A percentile compares a stretch with the other conserved stretches of the same genome.
Evolutionary conservation across 2,888 invertebrate genomes (phyloP).

Genomic region (Drosophila mulleri): DNA sequence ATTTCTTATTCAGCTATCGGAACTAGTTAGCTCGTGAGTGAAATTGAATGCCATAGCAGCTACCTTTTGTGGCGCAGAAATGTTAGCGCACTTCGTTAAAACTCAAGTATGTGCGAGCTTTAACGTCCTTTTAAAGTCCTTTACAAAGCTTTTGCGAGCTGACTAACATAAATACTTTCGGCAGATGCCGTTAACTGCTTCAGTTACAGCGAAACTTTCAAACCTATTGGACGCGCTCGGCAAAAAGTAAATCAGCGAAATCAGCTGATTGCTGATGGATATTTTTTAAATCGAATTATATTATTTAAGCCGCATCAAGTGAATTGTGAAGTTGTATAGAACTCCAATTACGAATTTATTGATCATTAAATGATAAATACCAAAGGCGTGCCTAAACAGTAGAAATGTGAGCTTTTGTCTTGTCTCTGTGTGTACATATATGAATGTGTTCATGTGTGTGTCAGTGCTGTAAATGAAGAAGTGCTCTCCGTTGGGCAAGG

Average conservation of each 20-base stretch:
- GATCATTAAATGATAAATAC: constrained; percentile 45
- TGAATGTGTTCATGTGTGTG: constrained; percentile 21
- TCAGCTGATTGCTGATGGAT: constrained; percentile 36
- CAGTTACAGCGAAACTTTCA: constrained; percentile 73
- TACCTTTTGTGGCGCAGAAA: constrained; percentile 1
- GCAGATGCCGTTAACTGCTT: constrained; percentile 54
- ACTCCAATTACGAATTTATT: constrained; percentile 32
- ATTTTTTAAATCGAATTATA: constrained; percentile 65
- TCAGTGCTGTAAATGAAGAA: constrained; percentile 48
- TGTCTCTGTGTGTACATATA: constrained; percentile 8
- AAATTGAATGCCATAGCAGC: not conserved
- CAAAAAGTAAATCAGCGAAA: constrained; percentile 5
- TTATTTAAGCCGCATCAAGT: constrained; percentile 40
- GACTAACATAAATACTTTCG: constrained; percentile 42
- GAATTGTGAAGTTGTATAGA: constrained; percentile 56
- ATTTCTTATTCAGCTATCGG: not conserved
- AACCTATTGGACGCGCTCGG: constrained; percentile 65
- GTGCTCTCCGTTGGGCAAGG: constrained; percentile 59
- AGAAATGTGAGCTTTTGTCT: not conserved
- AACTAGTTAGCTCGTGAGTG: constrained; percentile 1
- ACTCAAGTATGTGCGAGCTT: constrained; percentile 40
- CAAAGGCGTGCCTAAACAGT: not conserved
- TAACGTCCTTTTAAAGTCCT: constrained; percentile 71
- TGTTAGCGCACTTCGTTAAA: constrained; percentile 12
- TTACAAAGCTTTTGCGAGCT: constrained; percentile 56